Evolutionary conservation across 2,888 invertebrate genomes (phyloP), one percentile per base, ranked within the genome.

Genomic region (Matsumyia berberina): DNA sequence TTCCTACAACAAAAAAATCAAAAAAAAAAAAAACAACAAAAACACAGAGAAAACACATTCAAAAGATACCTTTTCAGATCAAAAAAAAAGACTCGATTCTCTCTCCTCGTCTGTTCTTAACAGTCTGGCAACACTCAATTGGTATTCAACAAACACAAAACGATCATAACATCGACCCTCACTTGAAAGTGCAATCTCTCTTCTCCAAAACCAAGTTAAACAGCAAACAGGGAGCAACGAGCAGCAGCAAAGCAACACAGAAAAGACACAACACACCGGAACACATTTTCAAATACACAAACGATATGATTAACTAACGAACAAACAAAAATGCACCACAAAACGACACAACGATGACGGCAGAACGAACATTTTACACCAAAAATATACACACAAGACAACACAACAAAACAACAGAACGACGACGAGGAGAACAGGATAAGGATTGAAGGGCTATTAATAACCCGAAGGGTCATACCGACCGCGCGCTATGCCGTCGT

Each of bases 401-500:
- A 72, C 37, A 77, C 49, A 69, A 69, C 77, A 83, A 51, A 80
- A 80, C 80, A 80, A 67, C 80, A 73, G 67, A 80, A 67, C 73
- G 74, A 70, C 2, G 31, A 33, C 58, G 77, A 77, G 69, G 62
- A 85, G 80, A 85, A 85, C 85, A 80, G 85, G 85, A 85, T 85
- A 85, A 85, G 85, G 74, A 85, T 85, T 80, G 85, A 86, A 86
- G 86, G 86, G 86, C 86, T 86, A 86, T 86, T 86, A 86, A 86
- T 86, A 86, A 86, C 86, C 81, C 81, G 81, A 81, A 81, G 86
- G 86, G 85, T 85, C 80, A 85, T 85, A 80, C 85, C 85, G 74
- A 80, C 85, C 85, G 74, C 80, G 81, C 80, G 81, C 66, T 74
- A 73, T 67, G 55, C 33, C 33, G 35, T 60, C 42, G 66, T 67